Conservation (phyloP, 2,888 invertebrate species). For the Drosophila paramelanica region DNA sequence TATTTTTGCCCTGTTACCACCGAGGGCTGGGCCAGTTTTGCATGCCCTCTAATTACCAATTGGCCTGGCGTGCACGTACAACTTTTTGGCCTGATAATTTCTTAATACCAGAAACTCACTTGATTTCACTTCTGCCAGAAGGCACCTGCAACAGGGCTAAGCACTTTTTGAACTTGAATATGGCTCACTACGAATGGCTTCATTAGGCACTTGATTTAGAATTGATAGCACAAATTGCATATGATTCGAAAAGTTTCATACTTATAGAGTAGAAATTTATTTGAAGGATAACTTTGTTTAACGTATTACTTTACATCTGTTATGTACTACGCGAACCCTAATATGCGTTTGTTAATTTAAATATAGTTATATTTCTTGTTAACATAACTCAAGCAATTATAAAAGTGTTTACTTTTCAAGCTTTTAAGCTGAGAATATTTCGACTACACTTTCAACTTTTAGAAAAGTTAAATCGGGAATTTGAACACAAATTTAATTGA, state of each 20-base stretch:
- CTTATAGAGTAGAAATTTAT: not conserved
- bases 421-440: too few species aligned
- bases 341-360: too few species aligned
- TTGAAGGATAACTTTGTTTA: not conserved
- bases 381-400: too few species aligned
- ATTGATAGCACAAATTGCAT: constrained; percentile 19
- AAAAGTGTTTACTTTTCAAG: too few species aligned
- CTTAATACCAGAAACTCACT: constrained; percentile 56
- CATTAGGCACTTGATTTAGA: constrained; percentile 22
- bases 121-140: constrained; percentile 34
- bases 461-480: too few species aligned
- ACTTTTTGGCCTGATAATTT: constrained; percentile 65
- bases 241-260: constrained; percentile 25
- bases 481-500: too few species aligned
- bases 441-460: too few species aligned
- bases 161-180: constrained; percentile 15
- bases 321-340: too few species aligned
- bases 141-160: not conserved
- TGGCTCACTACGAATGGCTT: constrained; percentile 6
- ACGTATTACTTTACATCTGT: too few species aligned
- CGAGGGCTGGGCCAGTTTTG: constrained; percentile 35
- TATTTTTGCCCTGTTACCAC: constrained; percentile 28
- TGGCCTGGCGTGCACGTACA: constrained; percentile 35
- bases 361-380: too few species aligned
- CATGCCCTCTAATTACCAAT: constrained; percentile 67